Base-by-base conservation (phyloP, 2,113 vertebrate species). In the Lepus europaeus region DNA sequence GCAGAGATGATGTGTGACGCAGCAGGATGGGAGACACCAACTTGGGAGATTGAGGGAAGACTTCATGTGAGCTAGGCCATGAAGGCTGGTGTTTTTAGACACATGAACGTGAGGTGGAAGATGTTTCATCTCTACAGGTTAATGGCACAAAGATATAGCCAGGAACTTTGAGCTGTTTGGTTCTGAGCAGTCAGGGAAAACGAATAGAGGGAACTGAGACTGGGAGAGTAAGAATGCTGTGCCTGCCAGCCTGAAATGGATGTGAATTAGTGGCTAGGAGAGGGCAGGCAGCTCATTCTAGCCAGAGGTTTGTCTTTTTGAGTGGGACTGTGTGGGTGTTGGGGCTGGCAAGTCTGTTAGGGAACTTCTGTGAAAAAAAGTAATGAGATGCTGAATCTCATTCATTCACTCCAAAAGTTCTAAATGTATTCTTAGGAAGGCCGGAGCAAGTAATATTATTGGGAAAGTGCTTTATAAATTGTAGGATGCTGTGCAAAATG, bases 341-440 rank as follows among this genome's bases (percentile, higher is more conserved):
- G 29, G 84, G 19, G 6, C n/a, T 82, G 89, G 69, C 14, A 53
- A 94, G 63, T 59, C 56, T 20, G 9, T 73, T 33, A 63, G 11
- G 68, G 36, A 51, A 77, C 61, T 86, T 93, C 16, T 72, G 70
- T 61, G 85, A 80, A 76, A 96, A 68, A 87, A 87, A 51, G 45
- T 77, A 83, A 33, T 33, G 36, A 92, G 59, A 69, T 94, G 10
- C n/a, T 79, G 49, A 78, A 39, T 89, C 72, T 94, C 87, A 69
- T 68, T 51, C 90, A 27, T 91, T 36, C 56, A 53, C 59, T 90
- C 70, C 36, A 53, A 5, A 90, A 49, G 74, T 83, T 82, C 76
- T 79, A 31, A 85, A 76, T 89, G 63, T 87, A 31, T 92, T 83
- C 33, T 87, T 74, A 63, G 66, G 70, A 77, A 94, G 33, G 78